Evolutionary conservation across 2,888 invertebrate species (phyloP), one percentile per base, ranked within the genome.

Genomic region (Venusia cambrica): DNA sequence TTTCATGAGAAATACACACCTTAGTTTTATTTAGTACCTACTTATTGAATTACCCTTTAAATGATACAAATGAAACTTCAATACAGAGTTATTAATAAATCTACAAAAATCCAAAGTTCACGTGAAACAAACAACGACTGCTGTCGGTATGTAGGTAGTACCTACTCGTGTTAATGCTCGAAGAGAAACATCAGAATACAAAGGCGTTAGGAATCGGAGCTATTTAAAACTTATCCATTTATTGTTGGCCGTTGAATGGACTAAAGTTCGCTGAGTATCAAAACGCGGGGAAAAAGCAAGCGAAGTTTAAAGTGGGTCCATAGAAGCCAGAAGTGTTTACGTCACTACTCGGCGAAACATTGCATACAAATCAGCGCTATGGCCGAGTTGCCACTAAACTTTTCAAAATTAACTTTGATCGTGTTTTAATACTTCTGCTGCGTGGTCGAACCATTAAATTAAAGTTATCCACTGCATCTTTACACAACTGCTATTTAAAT

Each of bases 331-430:
- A 54, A 54, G 56, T 61, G 58, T 51, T 56, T 50, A 59, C 62
- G 57, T 62, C 61, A 58, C 49, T 45, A 57, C 49, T 54, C 59
- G 51, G 55, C 56, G 52, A 55, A 62, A 49, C 57, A 59, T 55
- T 58, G 69, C 64, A 71, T 75, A 73, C 73, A 70, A 77, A 76
- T 71, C 65, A 71, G 69, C 44, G 45, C 42, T 54, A 54, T 52
- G 57, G 59, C 59, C 47, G 46, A 63, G 48, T 59, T 60, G 51
- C 12, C 30, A 33, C 38, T 25, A 58, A 73, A 75, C 65, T 74
- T 69, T 49, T 55, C 48, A 34, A 65, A 71, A 71, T 72, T 68
- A 69, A 71, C 63, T 72, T 68, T 70, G 66, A 76, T 69, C 68
- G 67, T 48, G 56, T 67, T 76, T 73, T 73, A 73, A 75, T 72